phyloP scores from a whole-genome alignment of 2,113 vertebrate genomes.

The Carettochelys insculpta region DNA sequence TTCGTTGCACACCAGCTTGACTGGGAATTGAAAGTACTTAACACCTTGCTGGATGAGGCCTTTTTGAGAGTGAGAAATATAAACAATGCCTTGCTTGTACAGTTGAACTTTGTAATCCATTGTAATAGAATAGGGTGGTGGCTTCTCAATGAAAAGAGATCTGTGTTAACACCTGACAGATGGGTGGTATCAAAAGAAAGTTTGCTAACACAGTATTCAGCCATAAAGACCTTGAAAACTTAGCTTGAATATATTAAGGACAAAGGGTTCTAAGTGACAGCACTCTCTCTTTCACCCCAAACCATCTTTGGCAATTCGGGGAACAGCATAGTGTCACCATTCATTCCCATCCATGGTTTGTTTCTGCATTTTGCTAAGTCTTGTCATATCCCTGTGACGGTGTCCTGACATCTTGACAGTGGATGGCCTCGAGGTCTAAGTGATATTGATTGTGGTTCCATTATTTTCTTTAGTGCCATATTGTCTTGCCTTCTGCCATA shows the following conservation, averaged over 20 bases:
- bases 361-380: too few relatives aligned
- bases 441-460: neutral
- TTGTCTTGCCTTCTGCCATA: neutral
- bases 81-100: conserved; percentile 45
- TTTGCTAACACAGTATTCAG: conserved; percentile 42
- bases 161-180: conserved; percentile 60
- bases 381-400: neutral
- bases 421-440: neutral
- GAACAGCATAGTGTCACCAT: neutral
- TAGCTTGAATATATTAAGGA: neutral
- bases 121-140: conserved; percentile 27
- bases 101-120: conserved; percentile 26
- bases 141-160: conserved; percentile 65
- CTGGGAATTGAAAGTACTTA: neutral
- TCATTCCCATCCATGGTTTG: neutral
- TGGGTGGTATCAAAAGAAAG: conserved; percentile 57
- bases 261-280: neutral
- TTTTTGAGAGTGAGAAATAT: neutral
- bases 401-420: neutral
- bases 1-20: neutral
- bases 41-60: conserved; percentile 20
- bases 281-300: neutral
- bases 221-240: conserved; percentile 42
- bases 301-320: neutral
- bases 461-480: neutral